Base-by-base conservation (phyloP, 2,888 invertebrate species). In the Cosmia pyralina region DNA sequence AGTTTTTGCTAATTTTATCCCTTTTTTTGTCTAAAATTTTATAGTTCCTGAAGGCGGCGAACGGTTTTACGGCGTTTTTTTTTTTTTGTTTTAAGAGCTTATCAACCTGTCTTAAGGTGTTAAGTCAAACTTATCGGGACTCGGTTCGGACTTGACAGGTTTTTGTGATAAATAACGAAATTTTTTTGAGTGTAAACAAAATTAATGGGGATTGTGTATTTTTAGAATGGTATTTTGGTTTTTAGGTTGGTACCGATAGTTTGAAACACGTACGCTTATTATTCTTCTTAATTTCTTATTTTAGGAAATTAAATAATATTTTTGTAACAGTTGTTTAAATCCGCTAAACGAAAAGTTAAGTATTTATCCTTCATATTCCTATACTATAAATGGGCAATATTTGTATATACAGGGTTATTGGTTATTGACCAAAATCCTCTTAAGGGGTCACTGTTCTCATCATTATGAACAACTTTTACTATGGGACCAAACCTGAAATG, bases 21-120 rank as follows among this genome's bases (percentile, higher is more conserved):
- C 41, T 65, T 67, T 69, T 75, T 50, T 76, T 79, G 7, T 71
- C 65, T 0, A 8, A 65, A 84, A 84, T 88, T 90, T 91, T 90
- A 89, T 88, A 81, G 87, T 89, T 91, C 88, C 89, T 82, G 83
- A 88, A 90, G 92, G 90, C 89, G 90, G 82, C 86, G 73, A 89
- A 88, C 86, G 90, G 88, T 89, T 87, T 72, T 81, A 86, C 75
- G 84, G 81, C 77, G 0, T 17, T 63, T 72, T 83, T 60, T 81
- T 82, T 83, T 81, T 82, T 83, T 86, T 82, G 84, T 88, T 90
- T 87, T 81, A 79, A 86, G 80, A 90, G 89, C 90, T 92, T 90
- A 91, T 90, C 88, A 87, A 87, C 89, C 85, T 88, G 90, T 82
- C 85, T 87, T 64, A 83, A 91, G 90, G 92, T 92, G 93, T 91